A percentile compares a stretch with the other conserved stretches of the same genome.
phyloP scores from a whole-genome alignment of 2,113 vertebrate species.

The Pelmatolapia mariae region DNA sequence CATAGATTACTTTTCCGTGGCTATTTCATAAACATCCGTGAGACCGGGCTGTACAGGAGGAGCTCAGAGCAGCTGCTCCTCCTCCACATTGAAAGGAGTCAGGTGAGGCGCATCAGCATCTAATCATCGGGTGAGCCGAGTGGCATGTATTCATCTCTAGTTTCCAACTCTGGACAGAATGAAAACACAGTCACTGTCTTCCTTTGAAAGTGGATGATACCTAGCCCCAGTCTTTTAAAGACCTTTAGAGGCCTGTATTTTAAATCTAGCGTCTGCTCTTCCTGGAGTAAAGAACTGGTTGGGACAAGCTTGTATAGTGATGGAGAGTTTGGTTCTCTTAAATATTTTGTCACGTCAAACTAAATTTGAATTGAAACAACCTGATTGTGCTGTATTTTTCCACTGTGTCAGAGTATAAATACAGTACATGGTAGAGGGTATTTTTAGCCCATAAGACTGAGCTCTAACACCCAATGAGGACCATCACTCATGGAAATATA shows the following conservation, averaged over 20 bases:
- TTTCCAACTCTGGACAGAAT: neutral
- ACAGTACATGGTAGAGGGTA: neutral
- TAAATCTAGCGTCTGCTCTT: neutral
- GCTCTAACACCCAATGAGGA: neutral
- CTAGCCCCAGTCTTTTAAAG: neutral
- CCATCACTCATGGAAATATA: neutral
- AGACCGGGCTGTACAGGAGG: neutral
- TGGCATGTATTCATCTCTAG: neutral
- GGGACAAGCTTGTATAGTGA: rapidly evolving
- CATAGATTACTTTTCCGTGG: neutral
- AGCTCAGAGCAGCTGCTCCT: neutral
- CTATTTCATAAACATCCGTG: neutral
- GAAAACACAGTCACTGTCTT: neutral
- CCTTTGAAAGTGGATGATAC: neutral
- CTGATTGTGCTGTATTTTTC: neutral
- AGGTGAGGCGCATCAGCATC: neutral
- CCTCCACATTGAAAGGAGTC: neutral
- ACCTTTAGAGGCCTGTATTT: neutral
- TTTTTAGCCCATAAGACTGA: neutral
- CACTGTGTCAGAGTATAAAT: neutral
- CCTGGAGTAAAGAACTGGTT: neutral
- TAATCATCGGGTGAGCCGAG: neutral
- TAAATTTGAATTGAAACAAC: neutral
- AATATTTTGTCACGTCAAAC: neutral
- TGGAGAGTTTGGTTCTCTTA: neutral